These are phyloP conservation scores for Drosophila fuyamai DNA, from an alignment of 1,140 invertebrate species.

Conservation along the genomic window DNA sequence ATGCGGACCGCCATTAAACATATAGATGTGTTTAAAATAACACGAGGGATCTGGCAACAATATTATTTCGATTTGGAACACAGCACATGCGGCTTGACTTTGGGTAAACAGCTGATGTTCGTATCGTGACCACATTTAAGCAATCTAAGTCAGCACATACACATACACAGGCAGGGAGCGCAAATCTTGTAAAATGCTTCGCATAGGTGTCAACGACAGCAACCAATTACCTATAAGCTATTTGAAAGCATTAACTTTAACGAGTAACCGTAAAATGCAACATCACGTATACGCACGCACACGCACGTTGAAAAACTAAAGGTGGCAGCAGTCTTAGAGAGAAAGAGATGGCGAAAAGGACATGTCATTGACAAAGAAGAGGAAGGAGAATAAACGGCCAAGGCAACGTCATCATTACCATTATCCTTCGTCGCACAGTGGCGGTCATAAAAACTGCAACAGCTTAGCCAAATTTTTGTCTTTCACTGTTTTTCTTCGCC, in stretches of 20 bases:
- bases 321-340: not conserved
- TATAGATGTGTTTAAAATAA: too few species aligned
- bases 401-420: conserved; percentile 50
- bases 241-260: conserved; percentile 65
- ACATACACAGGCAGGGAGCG: conserved; percentile 16
- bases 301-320: not conserved
- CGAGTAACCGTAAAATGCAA: conserved; percentile 71
- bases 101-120: conserved; percentile 65
- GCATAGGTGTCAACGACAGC: conserved; percentile 60
- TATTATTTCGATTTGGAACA: conserved; percentile 15
- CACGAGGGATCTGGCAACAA: not conserved
- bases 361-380: conserved; percentile 56
- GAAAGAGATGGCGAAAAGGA: conserved; percentile 36
- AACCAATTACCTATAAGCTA: conserved; percentile 64
- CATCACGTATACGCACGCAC: conserved; percentile 57
- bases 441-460: conserved; percentile 67
- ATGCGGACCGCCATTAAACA: too few species aligned
- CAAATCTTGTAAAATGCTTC: conserved; percentile 63
- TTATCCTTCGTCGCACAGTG: conserved; percentile 51
- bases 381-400: conserved; percentile 27
- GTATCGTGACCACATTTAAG: conserved; percentile 49
- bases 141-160: conserved; percentile 7
- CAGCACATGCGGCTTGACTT: conserved; percentile 9
- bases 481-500: conserved; percentile 13
- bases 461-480: conserved; percentile 37